A percentile compares a stretch with the other conserved stretches of the same genome.
These are phyloP conservation scores for Hydropsyche betteni DNA, from an alignment of 2,888 invertebrate genomes.

Conservation along the genomic window DNA sequence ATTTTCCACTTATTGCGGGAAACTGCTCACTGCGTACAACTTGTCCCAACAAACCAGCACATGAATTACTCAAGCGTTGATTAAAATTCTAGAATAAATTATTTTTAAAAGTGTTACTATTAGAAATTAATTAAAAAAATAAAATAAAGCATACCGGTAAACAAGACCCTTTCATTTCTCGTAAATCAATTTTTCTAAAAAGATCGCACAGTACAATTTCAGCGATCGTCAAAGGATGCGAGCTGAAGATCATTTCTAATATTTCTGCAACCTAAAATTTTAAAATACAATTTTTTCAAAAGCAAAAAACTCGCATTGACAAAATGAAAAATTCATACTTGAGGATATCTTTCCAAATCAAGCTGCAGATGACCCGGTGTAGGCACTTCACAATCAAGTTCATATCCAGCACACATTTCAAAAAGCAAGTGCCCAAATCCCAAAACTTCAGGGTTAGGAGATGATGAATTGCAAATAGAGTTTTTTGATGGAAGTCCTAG, in stretches of 20 bases:
- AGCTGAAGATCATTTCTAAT: slow-evolving; percentile 80
- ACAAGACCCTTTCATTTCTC: slow-evolving; percentile 86
- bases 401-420: slow-evolving; percentile 91
- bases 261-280: slow-evolving; percentile 76
- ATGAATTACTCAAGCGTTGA: slow-evolving; percentile 63
- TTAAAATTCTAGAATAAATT: slow-evolving; percentile 60
- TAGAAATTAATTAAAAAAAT: not conserved
- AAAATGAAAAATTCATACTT: slow-evolving; percentile 61
- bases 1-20: slow-evolving; percentile 12
- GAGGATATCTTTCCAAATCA: slow-evolving; percentile 76
- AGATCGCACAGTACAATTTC: slow-evolving; percentile 84
- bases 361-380: slow-evolving; percentile 76
- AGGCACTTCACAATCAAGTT: slow-evolving; percentile 78
- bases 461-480: slow-evolving; percentile 58
- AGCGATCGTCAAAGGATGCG: slow-evolving; percentile 78
- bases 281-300: slow-evolving; percentile 20
- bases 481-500: slow-evolving; percentile 74
- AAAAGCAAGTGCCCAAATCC: slow-evolving; percentile 86
- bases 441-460: slow-evolving; percentile 63
- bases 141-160: slow-evolving; percentile 66
- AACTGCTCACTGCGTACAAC: slow-evolving; percentile 58
- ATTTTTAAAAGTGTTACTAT: not conserved
- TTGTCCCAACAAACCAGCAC: slow-evolving; percentile 62
- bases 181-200: slow-evolving; percentile 87
- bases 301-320: not conserved